Evolutionary conservation across 1,140 invertebrate species (phyloP), one percentile per base, ranked within the genome.

Genomic region (Solenopsis fugax): DNA sequence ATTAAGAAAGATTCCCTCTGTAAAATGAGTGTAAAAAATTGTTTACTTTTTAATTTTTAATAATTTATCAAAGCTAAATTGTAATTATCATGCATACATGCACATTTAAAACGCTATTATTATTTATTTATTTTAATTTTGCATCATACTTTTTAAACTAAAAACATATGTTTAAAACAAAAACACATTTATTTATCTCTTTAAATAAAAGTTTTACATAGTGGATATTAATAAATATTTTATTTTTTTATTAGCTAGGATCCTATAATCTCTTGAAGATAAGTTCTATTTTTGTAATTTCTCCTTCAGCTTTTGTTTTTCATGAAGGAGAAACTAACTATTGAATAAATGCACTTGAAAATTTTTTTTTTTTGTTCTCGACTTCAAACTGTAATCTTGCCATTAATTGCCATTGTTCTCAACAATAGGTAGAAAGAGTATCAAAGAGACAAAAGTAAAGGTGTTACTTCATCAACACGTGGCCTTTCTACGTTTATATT

Each of bases 331-430:
- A 52, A 58, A 81, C 69, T 52, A 82, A 69, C 85, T 37, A 10
- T 75, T 80, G 88, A 87, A 84, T 87, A 85, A 56, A 69, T 80
- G 71, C 84, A 87, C 41, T 78, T 65, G 54, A 85, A 76, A 78
- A 85, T 7, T 9, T 73, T 48, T 67, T 84, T 85, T 52, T 3
- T 71, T 76, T 60, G 62, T 24, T 69, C 34, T 16, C 52, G 48
- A 64, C 81, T 64, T 24, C 73, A 29, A 77, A 90, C 84, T 88
- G 45, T 87, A 90, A 91, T 90, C 88, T 91, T 90, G 90, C 84
- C 75, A 81, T 87, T 91, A 91, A 91, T 91, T 91, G 90, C 56
- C 73, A 91, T 91, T 91, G 88, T 91, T 81, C 48, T 54, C 24
- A 54, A 62, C 72, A 91, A 67, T 18, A n/a, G n/a, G n/a, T n/a